Base-by-base conservation (phyloP, 2,113 vertebrate genomes). In the Climacteris rufus region DNA sequence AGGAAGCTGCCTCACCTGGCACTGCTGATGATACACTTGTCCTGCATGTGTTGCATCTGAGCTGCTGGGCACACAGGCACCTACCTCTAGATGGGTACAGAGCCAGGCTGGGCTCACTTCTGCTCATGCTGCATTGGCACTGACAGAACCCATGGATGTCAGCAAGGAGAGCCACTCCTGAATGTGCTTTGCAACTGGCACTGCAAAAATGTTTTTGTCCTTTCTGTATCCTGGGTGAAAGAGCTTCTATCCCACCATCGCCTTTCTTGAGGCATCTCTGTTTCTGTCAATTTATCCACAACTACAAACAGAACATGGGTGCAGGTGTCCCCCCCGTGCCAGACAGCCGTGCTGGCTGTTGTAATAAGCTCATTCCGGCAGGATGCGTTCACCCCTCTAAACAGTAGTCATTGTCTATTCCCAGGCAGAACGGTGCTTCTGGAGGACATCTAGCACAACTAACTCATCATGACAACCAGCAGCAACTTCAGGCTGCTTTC, bases 401-500 rank as follows among this genome's bases (percentile, higher is more conserved):
- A 93, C 71, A 83, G 83, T 27, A 94, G 89, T 74, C 52, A 4
- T 64, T 83, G 89, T 78, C 86, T 95, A 59, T 64, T 94, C 68
- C 80, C 80, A 64, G 76, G 94, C 80, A 94, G 71, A 90, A 44
- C 3, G 0, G 3, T 68, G 68, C 89, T 96, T 93, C 83, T 93
- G 94, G 88, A 83, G 92, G 86, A 94, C 94, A 78, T 80, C 83
- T 94, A 92, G 90, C 91, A 93, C 96, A 94, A 63, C 91, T 97
- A 97, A 95, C 91, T 81, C 89, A 60, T 94, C 91, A 1, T 95
- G 96, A 93, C 96, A 96, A 94, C 93, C 80, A 94, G 83, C 91
- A 94, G 89, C 91, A 97, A 96, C 91, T 96, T 92, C 64, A 90
- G 93, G 77, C 91, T 93, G 91, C 93, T 93, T 94, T 84, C 89